Evolutionary conservation across 2,888 invertebrate genomes (phyloP), one percentile per base, ranked within the genome.

Genomic region (Harpalus rufipes): DNA sequence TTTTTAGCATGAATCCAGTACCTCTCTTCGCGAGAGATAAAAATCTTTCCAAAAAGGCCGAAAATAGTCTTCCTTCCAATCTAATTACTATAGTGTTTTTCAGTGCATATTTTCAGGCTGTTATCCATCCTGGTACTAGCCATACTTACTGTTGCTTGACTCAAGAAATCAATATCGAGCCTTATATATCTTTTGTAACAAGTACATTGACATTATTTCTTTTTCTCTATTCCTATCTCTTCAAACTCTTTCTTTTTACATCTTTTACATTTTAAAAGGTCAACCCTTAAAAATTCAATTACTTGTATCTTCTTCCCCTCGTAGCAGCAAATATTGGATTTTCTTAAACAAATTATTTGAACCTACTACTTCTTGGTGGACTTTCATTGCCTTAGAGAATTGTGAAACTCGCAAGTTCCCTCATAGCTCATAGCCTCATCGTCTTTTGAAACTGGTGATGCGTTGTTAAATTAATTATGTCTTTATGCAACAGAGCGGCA

Each of bases 391-490:
- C 39, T 14, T 8, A 39, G 39, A 39, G 68, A 68, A 68, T 68
- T 39, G 39, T 14, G 68, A 68, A 68, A 39, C 32, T 68, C 32
- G 25, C 63, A 18, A 63, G 25, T 3, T 12, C 16, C 14, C 32
- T 32, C 32, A n/a, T n/a, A n/a, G n/a, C n/a, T n/a, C n/a, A 25
- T 12, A 21, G 6, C 16, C 39, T 14, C 10, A 44, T 74, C 18
- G 39, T 32, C 68, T 68, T 63, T 68, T 44, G 44, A 14, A 74
- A 18, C 18, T 16, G 10, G 10, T 16, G 16, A 74, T 74, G 72
- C 44, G 72, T 74, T 74, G 25, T 41, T 44, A 74, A 74, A 74
- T 74, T 74, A 41, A 74, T 74, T 74, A 74, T 44, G 14, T 65
- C 44, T 14, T 44, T 44, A 18, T 44, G 72, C 72, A 74, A 74